Percentiles rank a stretch among this genome's conserved stretches.
Evolutionary conservation across 2,797 vertebrate species (phyloP).

Genomic region (Serranus cabrilla): DNA sequence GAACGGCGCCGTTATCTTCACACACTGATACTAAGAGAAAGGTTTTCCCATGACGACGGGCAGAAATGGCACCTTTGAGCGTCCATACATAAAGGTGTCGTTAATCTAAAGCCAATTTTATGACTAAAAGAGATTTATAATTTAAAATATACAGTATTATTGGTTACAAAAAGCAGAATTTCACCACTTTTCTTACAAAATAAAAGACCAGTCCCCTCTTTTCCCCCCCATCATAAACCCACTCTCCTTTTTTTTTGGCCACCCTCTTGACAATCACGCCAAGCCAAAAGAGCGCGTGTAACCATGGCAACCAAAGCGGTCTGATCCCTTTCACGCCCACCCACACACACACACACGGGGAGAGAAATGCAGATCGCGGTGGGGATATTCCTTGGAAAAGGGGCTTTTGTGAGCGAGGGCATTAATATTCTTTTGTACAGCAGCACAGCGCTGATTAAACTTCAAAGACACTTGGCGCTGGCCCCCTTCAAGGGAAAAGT

Average conservation of each 20-base stretch:
- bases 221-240: not conserved
- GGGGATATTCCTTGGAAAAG: slow-evolving; percentile 60
- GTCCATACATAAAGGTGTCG: too few species aligned
- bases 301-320: slow-evolving; percentile 76
- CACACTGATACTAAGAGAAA: not conserved
- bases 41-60: slow-evolving; percentile 5
- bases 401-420: slow-evolving; percentile 72
- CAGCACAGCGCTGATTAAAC: slow-evolving; percentile 50
- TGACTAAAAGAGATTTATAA: too few species aligned
- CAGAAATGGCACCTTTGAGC: not conserved
- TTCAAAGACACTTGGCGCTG: slow-evolving; percentile 64
- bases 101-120: too few species aligned
- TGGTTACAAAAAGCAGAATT: too few species aligned
- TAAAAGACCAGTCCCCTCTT: too few species aligned
- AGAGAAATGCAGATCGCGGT: slow-evolving; percentile 52
- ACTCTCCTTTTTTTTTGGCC: slow-evolving; percentile 9
- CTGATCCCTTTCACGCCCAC: slow-evolving; percentile 67
- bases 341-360: slow-evolving; percentile 48
- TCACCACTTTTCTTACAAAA: too few species aligned
- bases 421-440: slow-evolving; percentile 83
- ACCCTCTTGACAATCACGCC: slow-evolving; percentile 63
- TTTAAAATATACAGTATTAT: too few species aligned
- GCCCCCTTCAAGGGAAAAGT: slow-evolving; percentile 35
- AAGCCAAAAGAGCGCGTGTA: slow-evolving; percentile 72
- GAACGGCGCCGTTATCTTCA: slow-evolving; percentile 8